These are phyloP conservation scores for Oceanodroma tethys DNA, from an alignment of 2,113 vertebrate genomes.

Conservation along the genomic window DNA sequence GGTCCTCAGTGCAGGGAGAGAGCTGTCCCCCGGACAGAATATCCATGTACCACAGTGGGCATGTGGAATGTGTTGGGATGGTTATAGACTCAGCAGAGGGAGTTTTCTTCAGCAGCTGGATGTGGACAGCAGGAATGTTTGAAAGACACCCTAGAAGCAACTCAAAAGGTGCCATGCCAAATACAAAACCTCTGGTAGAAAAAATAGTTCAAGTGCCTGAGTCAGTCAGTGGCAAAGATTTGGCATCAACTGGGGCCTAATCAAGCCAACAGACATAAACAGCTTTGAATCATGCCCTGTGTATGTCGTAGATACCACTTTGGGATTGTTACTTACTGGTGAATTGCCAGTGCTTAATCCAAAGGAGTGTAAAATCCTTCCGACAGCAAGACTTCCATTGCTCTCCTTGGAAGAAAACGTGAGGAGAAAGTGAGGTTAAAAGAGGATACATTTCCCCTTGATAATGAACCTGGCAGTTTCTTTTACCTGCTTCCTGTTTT, in stretches of 20 bases:
- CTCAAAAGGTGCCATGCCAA: not conserved
- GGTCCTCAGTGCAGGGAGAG: not conserved
- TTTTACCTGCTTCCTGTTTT: not conserved
- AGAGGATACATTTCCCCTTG: not conserved
- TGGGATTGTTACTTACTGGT: not conserved
- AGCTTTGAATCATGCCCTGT: not conserved
- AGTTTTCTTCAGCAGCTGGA: not conserved
- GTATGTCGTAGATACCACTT: not conserved
- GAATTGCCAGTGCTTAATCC: not conserved
- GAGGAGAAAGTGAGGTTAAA: not conserved
- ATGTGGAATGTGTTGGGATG: not conserved
- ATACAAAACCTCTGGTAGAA: not conserved
- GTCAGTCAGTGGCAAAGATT: not conserved
- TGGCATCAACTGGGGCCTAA: not conserved
- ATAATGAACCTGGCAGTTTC: not conserved
- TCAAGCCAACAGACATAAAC: constrained; percentile 4
- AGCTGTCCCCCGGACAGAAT: not conserved
- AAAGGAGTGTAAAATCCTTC: not conserved
- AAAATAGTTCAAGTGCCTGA: not conserved
- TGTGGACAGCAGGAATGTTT: not conserved
- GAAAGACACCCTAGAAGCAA: not conserved
- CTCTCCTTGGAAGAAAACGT: not conserved
- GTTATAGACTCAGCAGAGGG: not conserved
- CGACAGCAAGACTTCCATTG: not conserved
- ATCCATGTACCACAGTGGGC: accelerated